These are phyloP conservation scores for Drosophila dunni DNA, from an alignment of 1,140 invertebrate genomes.

Conservation along the genomic window DNA sequence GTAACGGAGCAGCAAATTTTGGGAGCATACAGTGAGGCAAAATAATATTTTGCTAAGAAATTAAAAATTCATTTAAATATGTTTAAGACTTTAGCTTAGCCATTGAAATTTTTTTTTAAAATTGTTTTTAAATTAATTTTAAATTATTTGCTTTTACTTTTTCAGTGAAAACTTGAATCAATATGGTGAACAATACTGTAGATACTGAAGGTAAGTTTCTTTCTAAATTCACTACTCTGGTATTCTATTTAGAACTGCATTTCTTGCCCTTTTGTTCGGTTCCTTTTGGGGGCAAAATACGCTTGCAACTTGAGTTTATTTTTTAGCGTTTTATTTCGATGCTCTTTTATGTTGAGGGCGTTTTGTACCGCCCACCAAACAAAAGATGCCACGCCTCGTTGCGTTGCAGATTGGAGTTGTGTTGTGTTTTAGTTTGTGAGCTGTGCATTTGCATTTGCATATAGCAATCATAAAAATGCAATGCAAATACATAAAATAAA, in stretches of 20 bases:
- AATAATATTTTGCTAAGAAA: neutral
- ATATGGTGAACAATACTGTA: constrained; percentile 56
- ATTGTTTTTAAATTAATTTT: neutral
- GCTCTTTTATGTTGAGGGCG: constrained; percentile 30
- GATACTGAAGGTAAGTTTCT: constrained; percentile 49
- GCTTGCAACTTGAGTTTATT: constrained; percentile 31
- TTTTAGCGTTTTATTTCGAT: constrained; percentile 7
- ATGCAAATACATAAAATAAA: constrained; percentile 6
- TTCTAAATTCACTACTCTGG: neutral
- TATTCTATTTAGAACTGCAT: constrained; percentile 4
- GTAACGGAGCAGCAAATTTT: constrained; percentile 29
- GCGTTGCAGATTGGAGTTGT: constrained; percentile 47
- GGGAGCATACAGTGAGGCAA: neutral
- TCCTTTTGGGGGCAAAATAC: constrained; percentile 1
- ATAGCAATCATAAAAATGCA: constrained; percentile 64
- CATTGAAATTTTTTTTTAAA: neutral
- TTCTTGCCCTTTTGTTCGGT: constrained; percentile 21
- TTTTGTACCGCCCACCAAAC: constrained; percentile 31
- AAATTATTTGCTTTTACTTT: neutral
- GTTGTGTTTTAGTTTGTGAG: constrained; percentile 21
- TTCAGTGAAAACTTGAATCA: constrained; percentile 24
- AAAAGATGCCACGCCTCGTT: constrained; percentile 59
- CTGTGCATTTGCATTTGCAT: constrained; percentile 45
- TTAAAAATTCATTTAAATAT: neutral
- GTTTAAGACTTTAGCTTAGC: neutral